Conservation (phyloP, 2,113 vertebrate genomes). For the Philantomba maxwellii region DNA sequence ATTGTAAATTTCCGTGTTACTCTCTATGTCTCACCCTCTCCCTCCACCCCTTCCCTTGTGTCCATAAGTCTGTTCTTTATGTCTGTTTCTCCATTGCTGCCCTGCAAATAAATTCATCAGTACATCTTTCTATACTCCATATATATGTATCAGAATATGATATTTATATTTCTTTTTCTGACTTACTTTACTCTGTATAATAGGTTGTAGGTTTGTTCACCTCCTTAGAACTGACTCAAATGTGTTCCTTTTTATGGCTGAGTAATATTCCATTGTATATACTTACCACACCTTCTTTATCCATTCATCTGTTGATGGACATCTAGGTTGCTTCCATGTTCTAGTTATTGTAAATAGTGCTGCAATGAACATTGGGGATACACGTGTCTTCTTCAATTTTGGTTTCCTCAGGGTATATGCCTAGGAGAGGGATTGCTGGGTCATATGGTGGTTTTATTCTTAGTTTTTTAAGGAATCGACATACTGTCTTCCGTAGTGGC, state of each 20-base stretch:
- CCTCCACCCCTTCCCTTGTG: neutral
- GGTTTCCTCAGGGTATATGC: neutral
- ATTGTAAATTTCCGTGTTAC: neutral
- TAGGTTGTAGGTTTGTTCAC: neutral
- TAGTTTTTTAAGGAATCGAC: neutral
- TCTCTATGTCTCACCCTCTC: neutral
- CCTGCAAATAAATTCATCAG: too few species aligned
- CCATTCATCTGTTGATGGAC: rapidly evolving
- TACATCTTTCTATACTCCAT: neutral
- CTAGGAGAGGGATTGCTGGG: neutral
- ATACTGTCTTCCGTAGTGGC: neutral
- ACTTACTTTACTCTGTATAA: neutral
- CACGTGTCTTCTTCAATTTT: neutral
- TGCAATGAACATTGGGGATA: neutral
- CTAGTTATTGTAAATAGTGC: neutral
- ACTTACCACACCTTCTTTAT: neutral
- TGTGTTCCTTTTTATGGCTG: neutral
- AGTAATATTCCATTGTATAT: neutral
- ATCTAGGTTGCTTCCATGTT: neutral
- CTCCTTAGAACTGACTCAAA: neutral
- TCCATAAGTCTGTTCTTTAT: neutral
- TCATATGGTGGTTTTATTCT: neutral
- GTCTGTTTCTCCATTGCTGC: neutral
- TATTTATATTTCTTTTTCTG: neutral
- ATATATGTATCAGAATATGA: neutral